phyloP scores from a whole-genome alignment of 2,888 invertebrate genomes.

The Sipunculus nudus region DNA sequence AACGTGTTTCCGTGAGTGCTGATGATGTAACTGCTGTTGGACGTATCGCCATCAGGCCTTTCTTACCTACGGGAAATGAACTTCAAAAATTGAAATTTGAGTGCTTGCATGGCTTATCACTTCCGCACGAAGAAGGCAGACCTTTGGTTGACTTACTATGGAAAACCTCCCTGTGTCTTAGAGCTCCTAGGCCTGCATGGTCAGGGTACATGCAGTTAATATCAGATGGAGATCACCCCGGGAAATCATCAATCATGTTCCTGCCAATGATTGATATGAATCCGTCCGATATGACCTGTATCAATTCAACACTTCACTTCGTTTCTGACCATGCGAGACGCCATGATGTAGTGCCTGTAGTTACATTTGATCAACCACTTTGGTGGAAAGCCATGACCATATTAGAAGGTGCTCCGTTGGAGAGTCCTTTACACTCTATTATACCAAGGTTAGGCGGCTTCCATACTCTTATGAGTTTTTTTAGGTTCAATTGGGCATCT shows the following conservation, averaged over 20 bases:
- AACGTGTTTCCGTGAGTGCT: no score
- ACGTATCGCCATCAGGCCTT: no score
- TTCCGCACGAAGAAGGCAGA: no score
- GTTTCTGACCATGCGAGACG: slow-evolving; percentile 19
- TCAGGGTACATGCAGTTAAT: slow-evolving; percentile 7
- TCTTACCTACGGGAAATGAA: no score
- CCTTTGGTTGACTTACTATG: slow-evolving; percentile 1
- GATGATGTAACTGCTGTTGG: no score
- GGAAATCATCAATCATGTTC: slow-evolving; percentile 34
- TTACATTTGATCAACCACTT: slow-evolving; percentile 42
- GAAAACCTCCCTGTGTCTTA: neutral
- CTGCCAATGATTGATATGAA: slow-evolving; percentile 42
- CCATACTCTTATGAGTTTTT: slow-evolving; percentile 43
- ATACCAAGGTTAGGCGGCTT: slow-evolving; percentile 37
- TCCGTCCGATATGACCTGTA: slow-evolving; percentile 37
- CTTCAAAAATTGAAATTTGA: no score
- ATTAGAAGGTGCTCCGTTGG: slow-evolving; percentile 9
- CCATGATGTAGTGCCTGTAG: slow-evolving; percentile 27
- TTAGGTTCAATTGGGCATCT: slow-evolving; percentile 43
- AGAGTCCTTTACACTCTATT: slow-evolving; percentile 21
- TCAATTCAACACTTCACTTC: slow-evolving; percentile 33
- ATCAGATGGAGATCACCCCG: slow-evolving; percentile 28
- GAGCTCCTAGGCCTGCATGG: slow-evolving; percentile 2
- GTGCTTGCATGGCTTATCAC: no score
- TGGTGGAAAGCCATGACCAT: slow-evolving; percentile 36